phyloP scores from a whole-genome alignment of 2,113 vertebrate genomes.

The Noturus placidus region DNA sequence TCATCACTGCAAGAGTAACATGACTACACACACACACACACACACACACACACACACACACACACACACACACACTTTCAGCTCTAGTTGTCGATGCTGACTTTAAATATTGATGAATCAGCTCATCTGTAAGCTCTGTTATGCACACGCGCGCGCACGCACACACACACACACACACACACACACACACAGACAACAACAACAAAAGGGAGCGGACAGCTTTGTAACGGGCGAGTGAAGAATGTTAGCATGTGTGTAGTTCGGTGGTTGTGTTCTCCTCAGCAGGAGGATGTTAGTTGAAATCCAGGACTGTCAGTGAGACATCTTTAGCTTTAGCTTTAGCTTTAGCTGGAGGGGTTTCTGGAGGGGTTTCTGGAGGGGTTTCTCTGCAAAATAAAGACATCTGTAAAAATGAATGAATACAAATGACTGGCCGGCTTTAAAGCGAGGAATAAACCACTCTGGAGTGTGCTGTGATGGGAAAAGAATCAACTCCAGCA shows the following conservation, averaged over 20 bases:
- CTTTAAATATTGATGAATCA: conserved; percentile 4
- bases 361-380: too few relatives aligned
- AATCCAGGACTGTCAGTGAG: neutral
- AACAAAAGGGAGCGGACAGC: neutral
- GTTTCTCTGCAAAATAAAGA: neutral
- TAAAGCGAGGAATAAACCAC: neutral
- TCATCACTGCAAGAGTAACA: neutral
- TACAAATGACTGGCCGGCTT: neutral
- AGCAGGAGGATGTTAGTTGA: neutral
- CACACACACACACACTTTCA: neutral
- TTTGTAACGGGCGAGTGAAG: neutral
- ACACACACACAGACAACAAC: too few relatives aligned
- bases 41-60: neutral
- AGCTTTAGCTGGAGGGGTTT: neutral
- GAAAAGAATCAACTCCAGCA: neutral
- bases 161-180: too few relatives aligned
- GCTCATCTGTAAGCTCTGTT: neutral
- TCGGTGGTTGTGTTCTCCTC: neutral
- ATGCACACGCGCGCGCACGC: too few relatives aligned
- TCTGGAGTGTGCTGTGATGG: neutral
- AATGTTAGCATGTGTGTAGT: neutral
- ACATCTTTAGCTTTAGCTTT: too few relatives aligned
- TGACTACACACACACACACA: neutral
- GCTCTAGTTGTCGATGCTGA: neutral
- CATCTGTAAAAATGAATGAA: too few relatives aligned